Base-by-base conservation (phyloP, 2,113 vertebrate species). In the Nothoprocta pentlandii region DNA sequence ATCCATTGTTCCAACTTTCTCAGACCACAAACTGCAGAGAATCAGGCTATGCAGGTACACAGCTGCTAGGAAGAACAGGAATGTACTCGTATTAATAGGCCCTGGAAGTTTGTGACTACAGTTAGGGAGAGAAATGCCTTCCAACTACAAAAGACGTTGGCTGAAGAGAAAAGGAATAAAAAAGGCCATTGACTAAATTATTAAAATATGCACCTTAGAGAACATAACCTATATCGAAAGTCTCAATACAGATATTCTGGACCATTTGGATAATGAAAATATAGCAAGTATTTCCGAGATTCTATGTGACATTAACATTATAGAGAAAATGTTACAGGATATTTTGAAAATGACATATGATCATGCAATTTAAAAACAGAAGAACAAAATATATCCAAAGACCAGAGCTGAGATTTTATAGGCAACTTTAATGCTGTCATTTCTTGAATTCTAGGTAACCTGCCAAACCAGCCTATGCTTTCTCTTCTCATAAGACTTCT, bases 1-100 rank as follows among this genome's bases (percentile, higher is more conserved):
- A 34, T 15, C 62, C n/a, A 23, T 49, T 36, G 36, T 41, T 89
- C 82, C 1, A 11, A 83, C 63, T 28, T 63, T 64, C 76, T 88
- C 64, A 23, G 36, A 77, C 17, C 49, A 28, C 16, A 46, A 63
- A 71, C 10, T 49, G 39, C 73, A 77, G 42, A 68, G 26, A 66
- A 53, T 46, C 39, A 84, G 83, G 16, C 51, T 68, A 12, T 7
- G 47, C 42, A 87, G 28, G 62, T 85, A 56, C 36, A 61, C 0
- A 0, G 42, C 42, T 28, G 20, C 41, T 32, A 91, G 0, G 0
- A 92, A 41, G 3, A 85, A 62, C 39, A 92, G 58, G 73, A 84
- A 22, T 0, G 0, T 46, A 39, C 80, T 20, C 4, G 12, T 7
- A 75, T 11, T 67, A 75, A 46, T 0, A 67, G 46, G 77, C 80